A percentile compares a stretch with the other conserved stretches of the same genome.
Evolutionary conservation across 2,113 vertebrate genomes (phyloP).

Genomic region (Oncorhynchus gorbuscha): DNA sequence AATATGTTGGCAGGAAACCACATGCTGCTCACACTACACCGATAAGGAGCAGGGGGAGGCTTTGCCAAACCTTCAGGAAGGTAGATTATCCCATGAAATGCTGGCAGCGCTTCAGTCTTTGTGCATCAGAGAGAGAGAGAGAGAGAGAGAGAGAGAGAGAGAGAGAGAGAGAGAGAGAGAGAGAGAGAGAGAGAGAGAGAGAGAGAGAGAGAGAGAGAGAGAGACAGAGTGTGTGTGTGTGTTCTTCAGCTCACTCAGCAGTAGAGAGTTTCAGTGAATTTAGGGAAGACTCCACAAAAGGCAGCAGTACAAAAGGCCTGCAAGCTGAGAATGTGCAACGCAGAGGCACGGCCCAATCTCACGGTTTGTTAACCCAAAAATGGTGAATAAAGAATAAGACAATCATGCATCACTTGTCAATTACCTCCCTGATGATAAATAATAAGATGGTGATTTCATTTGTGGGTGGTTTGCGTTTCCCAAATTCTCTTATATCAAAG

Average conservation of each 20-base stretch:
- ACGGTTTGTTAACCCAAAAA: constrained; percentile 66
- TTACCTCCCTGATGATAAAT: constrained; percentile 55
- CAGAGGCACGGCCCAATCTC: constrained; percentile 59
- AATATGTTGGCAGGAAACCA: constrained; percentile 36
- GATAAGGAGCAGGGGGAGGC: constrained; percentile 48
- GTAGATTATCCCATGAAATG: constrained; percentile 75
- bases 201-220: neutral
- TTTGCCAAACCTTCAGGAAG: constrained; percentile 71
- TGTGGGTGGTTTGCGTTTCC: no score
- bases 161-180: neutral
- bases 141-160: neutral
- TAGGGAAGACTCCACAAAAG: constrained; percentile 64
- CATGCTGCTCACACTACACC: constrained; percentile 30
- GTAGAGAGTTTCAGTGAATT: constrained; percentile 68
- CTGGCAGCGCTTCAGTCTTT: constrained; percentile 63
- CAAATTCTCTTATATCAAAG: no score
- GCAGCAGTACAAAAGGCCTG: constrained; percentile 68
- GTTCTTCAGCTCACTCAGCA: constrained; percentile 59
- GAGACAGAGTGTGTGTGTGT: no score
- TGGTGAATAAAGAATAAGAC: constrained; percentile 58
- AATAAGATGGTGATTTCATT: constrained; percentile 26
- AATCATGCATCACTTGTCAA: constrained; percentile 58
- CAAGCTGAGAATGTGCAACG: constrained; percentile 64
- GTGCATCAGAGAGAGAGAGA: constrained; percentile 19
- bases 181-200: constrained; percentile 3